Conservation (phyloP, 1,140 invertebrate genomes). For the Tyrophagus putrescentiae region DNA sequence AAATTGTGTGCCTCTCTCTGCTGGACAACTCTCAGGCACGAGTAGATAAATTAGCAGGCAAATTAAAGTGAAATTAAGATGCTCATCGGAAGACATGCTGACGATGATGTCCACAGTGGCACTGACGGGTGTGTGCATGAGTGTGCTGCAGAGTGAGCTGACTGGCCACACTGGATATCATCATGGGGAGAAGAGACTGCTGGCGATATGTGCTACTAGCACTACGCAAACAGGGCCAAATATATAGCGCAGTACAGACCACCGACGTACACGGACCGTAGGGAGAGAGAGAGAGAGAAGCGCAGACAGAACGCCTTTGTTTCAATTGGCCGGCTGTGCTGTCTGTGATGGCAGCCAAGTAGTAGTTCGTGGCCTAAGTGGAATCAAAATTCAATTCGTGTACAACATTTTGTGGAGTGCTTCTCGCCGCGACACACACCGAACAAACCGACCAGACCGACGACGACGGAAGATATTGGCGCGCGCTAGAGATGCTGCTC, state of each 20-base stretch:
- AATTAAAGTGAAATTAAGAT: constrained; percentile 13
- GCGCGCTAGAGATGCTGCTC: too few species aligned
- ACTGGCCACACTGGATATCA: too few species aligned
- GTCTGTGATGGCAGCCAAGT: too few species aligned
- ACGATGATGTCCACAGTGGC: neutral
- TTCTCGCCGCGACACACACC: constrained; percentile 6
- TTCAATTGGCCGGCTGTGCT: constrained; percentile 11
- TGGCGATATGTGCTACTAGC: neutral
- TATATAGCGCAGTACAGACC: too few species aligned
- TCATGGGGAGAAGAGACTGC: too few species aligned
- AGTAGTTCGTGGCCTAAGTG: constrained; percentile 5
- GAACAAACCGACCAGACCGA: neutral
- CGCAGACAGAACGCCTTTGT: neutral
- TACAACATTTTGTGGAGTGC: constrained; percentile 12
- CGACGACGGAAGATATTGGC: neutral
- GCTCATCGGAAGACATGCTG: neutral
- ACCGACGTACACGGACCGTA: neutral
- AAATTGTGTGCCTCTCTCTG: too few species aligned
- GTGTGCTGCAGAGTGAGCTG: too few species aligned
- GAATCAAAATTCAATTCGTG: constrained; percentile 16
- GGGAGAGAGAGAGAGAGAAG: neutral
- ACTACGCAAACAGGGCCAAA: neutral
- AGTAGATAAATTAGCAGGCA: neutral
- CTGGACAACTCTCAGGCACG: too few species aligned
- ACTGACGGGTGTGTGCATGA: too few species aligned